phyloP scores from a whole-genome alignment of 2,113 vertebrate species.

The Brachyhypopomus gauderio region DNA sequence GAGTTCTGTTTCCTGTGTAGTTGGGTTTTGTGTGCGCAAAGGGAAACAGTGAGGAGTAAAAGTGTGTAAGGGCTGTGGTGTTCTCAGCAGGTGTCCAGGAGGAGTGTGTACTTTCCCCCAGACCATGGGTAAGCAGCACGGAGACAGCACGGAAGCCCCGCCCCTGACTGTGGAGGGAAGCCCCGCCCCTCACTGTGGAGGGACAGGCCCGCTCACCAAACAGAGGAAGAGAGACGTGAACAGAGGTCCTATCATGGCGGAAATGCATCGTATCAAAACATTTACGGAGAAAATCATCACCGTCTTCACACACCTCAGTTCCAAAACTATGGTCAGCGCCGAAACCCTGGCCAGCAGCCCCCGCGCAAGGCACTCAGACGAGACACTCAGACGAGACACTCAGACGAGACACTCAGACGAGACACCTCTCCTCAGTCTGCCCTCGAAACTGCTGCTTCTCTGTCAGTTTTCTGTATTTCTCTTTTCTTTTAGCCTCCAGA shows the following conservation, averaged over 20 bases:
- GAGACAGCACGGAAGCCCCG: constrained; percentile 21
- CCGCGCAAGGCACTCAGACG: too few species aligned
- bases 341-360: not conserved
- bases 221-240: constrained; percentile 51
- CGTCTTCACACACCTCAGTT: not conserved
- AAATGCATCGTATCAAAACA: not conserved
- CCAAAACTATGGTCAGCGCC: not conserved
- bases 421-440: not conserved
- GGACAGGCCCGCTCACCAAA: constrained; percentile 59
- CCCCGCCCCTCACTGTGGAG: constrained; percentile 34
- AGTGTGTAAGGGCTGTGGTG: constrained; percentile 39
- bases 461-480: not conserved
- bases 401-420: too few species aligned
- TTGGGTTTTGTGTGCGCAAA: constrained; percentile 40
- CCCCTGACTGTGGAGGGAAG: constrained; percentile 37
- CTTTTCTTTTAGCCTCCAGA: not conserved
- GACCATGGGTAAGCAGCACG: constrained; percentile 8
- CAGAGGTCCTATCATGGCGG: not conserved
- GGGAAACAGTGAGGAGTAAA: constrained; percentile 36
- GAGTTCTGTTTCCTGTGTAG: constrained; percentile 64
- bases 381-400: too few species aligned
- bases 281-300: not conserved
- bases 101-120: constrained; percentile 67
- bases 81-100: constrained; percentile 38
- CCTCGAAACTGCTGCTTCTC: too few species aligned